Evolutionary conservation across 2,113 vertebrate genomes (phyloP), one percentile per base, ranked within the genome.

Genomic region (Leiothrix lutea): DNA sequence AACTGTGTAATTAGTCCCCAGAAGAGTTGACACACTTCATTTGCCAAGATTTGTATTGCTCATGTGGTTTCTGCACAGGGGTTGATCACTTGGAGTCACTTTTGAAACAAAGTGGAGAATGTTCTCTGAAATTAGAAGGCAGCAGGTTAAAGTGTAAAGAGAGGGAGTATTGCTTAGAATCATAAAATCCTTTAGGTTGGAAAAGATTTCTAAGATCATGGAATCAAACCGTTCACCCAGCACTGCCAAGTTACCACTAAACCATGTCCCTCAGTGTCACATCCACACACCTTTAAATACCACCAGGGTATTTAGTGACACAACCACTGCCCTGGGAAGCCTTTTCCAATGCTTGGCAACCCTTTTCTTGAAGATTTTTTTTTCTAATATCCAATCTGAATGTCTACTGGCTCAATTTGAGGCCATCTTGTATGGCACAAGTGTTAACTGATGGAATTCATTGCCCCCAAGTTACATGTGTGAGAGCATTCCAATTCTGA

Each of bases 21-120:
- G 42, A 44, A 0, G 5, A 62, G 6, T 11, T 48, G 31, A 70
- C 7, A 4, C 0, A 8, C 35, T 74, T 74, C 0, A 0, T 31
- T 82, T 73, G 31, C 35, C 42, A 60, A 35, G 33, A 47, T 54
- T 29, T 69, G 38, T 18, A 24, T 62, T 78, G 23, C 42, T 75
- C 6, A 10, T 16, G 24, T 2, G 2, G 9, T 64, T 56, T 84
- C 57, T 87, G n/a, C 16, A n/a, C 19, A 3, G 6, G 0, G 0
- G 25, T 26, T 62, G 51, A 24, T 70, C 44, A 26, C 44, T 31
- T 65, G 40, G 53, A 93, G 56, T 7, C 26, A 36, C 14, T 61
- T 40, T 24, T 77, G 58, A 51, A 35, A 70, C 42, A 47, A 54
- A 61, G 3, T 18, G 19, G 6, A 14, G 36, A 67, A 31, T 8